Base-by-base conservation (phyloP, 1,140 invertebrate species). In the Panagrolaimus sp. region DNA sequence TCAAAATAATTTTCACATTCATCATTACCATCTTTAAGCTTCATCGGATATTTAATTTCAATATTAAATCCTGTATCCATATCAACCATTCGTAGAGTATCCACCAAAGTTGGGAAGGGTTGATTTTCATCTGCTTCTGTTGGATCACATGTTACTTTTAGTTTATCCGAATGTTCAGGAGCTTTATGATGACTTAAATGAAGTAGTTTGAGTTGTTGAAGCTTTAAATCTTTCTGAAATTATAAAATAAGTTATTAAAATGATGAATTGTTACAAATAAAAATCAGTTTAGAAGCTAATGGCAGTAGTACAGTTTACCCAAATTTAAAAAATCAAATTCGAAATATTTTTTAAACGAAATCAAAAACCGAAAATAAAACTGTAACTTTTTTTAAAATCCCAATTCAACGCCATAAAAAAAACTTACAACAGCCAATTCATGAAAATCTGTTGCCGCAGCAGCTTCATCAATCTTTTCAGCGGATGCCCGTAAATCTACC, bases 191-290 rank as follows among this genome's bases (percentile, higher is more conserved):
- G 23, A 51, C 74, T 75, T 31, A 75, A 74, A 71, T 76, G 74
- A 14, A 76, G 51, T 9, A 83, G 65, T 42, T 75, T 65, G 1
- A 82, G 47, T 51, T 82, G 81, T 27, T 72, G 64, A 14, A 82
- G 65, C 45, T 80, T 83, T 62, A 82, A 48, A 68, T 82, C 80
- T 61, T 82, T 82, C n/a, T n/a, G n/a, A n/a, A n/a, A n/a, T n/a
- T n/a, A n/a, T n/a, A n/a, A n/a, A n/a, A n/a, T n/a, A n/a, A n/a
- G n/a, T n/a, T n/a, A n/a, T n/a, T n/a, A n/a, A n/a, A n/a, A n/a
- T n/a, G n/a, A n/a, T n/a, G n/a, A n/a, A n/a, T n/a, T n/a, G n/a
- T n/a, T n/a, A n/a, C n/a, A n/a, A n/a, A n/a, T n/a, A n/a, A n/a
- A n/a, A n/a, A n/a, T n/a, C n/a, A n/a, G n/a, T n/a, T n/a, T n/a